These are phyloP conservation scores for Chymomyza fuscimana DNA, from an alignment of 2,888 invertebrate genomes.

Conservation along the genomic window DNA sequence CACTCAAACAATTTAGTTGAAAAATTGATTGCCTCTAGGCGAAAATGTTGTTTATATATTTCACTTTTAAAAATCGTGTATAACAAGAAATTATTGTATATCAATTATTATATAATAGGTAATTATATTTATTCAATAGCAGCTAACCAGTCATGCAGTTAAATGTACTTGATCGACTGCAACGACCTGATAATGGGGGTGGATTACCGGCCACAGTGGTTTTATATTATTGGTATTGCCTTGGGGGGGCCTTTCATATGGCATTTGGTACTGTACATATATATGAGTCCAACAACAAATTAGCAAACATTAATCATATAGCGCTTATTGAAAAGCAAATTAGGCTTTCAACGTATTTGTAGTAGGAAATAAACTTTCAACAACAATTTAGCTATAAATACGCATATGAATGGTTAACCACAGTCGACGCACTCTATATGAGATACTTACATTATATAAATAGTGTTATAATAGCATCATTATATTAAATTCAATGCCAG, in stretches of 20 bases:
- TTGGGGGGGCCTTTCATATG: conserved; percentile 4
- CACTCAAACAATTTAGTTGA: background rate
- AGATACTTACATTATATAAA: background rate
- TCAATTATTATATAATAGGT: conserved; percentile 6
- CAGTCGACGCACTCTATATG: conserved; percentile 6
- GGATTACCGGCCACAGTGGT: background rate
- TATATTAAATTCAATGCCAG: background rate
- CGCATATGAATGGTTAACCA: conserved; percentile 7
- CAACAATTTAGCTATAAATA: conserved; percentile 35
- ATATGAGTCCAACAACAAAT: background rate
- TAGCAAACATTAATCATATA: conserved; percentile 13
- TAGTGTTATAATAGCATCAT: background rate
- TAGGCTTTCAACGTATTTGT: conserved; percentile 2
- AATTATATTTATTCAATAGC: conserved; percentile 4
- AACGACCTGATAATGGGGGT: conserved; percentile 1
- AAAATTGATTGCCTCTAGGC: too few species aligned
- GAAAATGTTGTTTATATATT: background rate
- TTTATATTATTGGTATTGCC: conserved; percentile 20
- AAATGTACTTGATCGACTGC: conserved; percentile 2
- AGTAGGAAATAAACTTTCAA: conserved; percentile 30
- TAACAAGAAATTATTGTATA: background rate
- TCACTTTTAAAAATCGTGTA: background rate
- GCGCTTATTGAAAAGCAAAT: background rate
- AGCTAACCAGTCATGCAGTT: conserved; percentile 1
- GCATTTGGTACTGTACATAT: too few species aligned